These are phyloP conservation scores for Drosophila barbarae DNA, from an alignment of 2,888 invertebrate species.

Conservation along the genomic window DNA sequence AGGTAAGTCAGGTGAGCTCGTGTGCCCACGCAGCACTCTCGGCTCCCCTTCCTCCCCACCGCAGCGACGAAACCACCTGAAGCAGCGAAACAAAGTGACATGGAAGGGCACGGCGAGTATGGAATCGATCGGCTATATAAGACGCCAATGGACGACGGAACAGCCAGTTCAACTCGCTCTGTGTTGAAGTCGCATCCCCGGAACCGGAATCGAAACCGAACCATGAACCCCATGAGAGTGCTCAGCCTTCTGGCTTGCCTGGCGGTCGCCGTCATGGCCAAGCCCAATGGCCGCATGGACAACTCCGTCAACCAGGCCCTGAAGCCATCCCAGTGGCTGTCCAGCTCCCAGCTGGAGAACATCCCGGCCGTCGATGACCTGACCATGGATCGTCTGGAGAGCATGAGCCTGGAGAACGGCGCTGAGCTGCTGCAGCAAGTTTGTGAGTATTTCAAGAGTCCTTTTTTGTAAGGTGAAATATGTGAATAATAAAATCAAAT, in stretches of 20 bases:
- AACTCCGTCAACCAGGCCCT: slow-evolving; percentile 51
- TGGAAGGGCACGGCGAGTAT: slow-evolving; percentile 1
- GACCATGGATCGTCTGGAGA: slow-evolving; percentile 64
- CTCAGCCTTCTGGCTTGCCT: slow-evolving; percentile 66
- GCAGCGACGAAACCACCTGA: slow-evolving; percentile 13
- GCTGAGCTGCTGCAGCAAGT: slow-evolving; percentile 68
- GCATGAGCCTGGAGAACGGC: slow-evolving; percentile 66
- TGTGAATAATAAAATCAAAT: neutral
- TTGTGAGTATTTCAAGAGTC: slow-evolving; percentile 59
- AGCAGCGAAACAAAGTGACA: slow-evolving; percentile 14
- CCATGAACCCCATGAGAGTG: slow-evolving; percentile 70
- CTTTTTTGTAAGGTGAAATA: neutral
- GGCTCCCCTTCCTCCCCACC: neutral
- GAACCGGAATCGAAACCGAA: slow-evolving; percentile 22
- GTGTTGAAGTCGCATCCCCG: slow-evolving; percentile 51
- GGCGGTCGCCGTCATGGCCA: slow-evolving; percentile 56
- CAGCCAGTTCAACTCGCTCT: slow-evolving; percentile 63
- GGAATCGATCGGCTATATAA: slow-evolving; percentile 49
- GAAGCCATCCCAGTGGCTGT: slow-evolving; percentile 72
- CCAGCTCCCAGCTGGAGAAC: slow-evolving; percentile 60
- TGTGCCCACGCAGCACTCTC: slow-evolving; percentile 8
- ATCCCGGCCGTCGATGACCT: slow-evolving; percentile 71
- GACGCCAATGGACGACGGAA: neutral
- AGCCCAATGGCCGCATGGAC: slow-evolving; percentile 43
- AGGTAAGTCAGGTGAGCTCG: slow-evolving; percentile 20